These are phyloP conservation scores for Trachemys scripta DNA, from an alignment of 2,113 vertebrate genomes.

Conservation along the genomic window DNA sequence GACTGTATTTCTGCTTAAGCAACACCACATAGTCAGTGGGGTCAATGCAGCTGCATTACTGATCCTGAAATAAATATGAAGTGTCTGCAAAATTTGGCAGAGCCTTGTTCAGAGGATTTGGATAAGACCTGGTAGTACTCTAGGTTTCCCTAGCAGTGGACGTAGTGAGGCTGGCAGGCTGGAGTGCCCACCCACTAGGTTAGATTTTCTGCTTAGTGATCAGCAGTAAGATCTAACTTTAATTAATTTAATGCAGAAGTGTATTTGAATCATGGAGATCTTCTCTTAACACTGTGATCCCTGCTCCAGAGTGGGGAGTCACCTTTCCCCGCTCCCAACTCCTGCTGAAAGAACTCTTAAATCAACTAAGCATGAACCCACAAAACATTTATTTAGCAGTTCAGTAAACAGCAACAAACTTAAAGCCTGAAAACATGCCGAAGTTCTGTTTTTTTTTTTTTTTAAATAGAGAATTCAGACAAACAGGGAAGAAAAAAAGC, in stretches of 20 bases:
- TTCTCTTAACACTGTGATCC: accelerated
- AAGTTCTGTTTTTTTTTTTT: background rate
- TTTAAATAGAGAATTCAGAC: background rate
- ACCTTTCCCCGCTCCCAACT: background rate
- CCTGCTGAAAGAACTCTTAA: constrained; percentile 3
- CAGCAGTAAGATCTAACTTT: constrained; percentile 1
- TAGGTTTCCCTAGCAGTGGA: background rate
- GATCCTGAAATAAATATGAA: background rate
- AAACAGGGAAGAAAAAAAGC: background rate
- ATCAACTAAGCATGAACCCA: background rate
- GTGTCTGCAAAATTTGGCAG: constrained; percentile 24
- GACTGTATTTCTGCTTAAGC: background rate
- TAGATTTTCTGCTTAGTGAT: constrained; percentile 48
- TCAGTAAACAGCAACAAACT: background rate
- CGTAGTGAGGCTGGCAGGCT: background rate
- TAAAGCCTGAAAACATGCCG: background rate
- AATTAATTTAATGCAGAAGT: constrained; percentile 31
- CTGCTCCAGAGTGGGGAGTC: background rate
- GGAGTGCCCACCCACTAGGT: constrained; percentile 2
- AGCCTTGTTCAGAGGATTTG: background rate
- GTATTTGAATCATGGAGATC: background rate
- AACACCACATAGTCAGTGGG: constrained; percentile 3
- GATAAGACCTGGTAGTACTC: background rate
- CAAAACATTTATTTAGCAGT: background rate
- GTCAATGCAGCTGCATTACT: constrained; percentile 21